Percentiles rank a stretch among this genome's conserved stretches.
Conservation (phyloP, 2,888 invertebrate species). For the Capitulum mitella region DNA sequence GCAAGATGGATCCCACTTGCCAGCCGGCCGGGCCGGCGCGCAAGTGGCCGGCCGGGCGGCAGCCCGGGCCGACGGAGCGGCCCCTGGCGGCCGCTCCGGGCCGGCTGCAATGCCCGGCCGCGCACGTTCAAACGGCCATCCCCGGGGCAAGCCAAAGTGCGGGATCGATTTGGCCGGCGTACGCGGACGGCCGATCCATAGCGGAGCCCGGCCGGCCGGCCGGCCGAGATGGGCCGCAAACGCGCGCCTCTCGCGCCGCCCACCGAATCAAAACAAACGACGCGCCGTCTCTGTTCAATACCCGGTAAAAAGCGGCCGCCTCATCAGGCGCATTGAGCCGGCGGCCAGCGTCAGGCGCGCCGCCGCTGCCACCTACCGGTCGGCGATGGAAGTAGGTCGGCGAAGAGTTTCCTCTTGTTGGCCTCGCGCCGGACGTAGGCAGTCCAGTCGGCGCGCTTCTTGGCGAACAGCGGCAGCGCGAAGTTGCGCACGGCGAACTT, state of each 20-base stretch:
- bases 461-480: slow-evolving; percentile 14
- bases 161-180: slow-evolving; percentile 1
- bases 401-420: slow-evolving; percentile 5
- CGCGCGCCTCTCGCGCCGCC: not conserved
- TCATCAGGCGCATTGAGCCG: not conserved
- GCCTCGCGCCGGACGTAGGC: slow-evolving; percentile 12
- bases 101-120: not conserved
- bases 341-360: too few species aligned
- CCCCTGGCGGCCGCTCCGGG: too few species aligned
- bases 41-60: too few species aligned
- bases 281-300: slow-evolving; percentile 1
- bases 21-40: too few species aligned
- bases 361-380: slow-evolving; percentile 5
- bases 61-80: too few species aligned
- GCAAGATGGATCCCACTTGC: too few species aligned
- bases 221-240: not conserved
- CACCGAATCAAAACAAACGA: slow-evolving; percentile 13
- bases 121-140: slow-evolving; percentile 20
- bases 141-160: not conserved
- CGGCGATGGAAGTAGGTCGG: not conserved
- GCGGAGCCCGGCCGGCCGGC: not conserved
- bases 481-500: slow-evolving; percentile 1
- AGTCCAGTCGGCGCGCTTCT: slow-evolving; percentile 23
- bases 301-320: not conserved
- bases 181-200: not conserved